Base-by-base conservation (phyloP, 2,888 invertebrate species). In the Clivina fossor region DNA sequence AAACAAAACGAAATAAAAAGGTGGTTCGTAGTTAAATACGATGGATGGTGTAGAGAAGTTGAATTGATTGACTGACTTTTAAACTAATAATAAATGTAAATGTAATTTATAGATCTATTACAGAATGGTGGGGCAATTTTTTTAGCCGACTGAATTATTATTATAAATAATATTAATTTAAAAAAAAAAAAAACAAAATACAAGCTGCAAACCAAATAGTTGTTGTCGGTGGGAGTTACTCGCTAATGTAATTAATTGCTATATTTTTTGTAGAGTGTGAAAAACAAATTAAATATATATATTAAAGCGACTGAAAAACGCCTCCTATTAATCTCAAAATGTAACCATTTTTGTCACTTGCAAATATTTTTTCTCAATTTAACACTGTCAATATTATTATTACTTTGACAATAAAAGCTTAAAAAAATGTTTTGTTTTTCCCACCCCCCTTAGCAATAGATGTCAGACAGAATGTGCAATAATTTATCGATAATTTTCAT, bases 241-340 rank as follows among this genome's bases (percentile, higher is more conserved):
- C 38, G 55, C 55, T 55, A n/a, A 55, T 55, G 55, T 55, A 55
- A 55, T 55, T 55, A 47, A n/a, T n/a, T 55, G 55, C 55, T 55
- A 38, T 55, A n/a, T n/a, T n/a, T n/a, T n/a, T n/a, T 44, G 24
- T 47, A 47, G 46, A 55, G 47, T 40, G 55, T 55, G 55, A 41
- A 35, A 47, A n/a, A n/a, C n/a, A n/a, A n/a, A n/a, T n/a, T n/a
- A n/a, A n/a, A n/a, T n/a, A n/a, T n/a, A n/a, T n/a, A n/a, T n/a
- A n/a, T n/a, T n/a, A n/a, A 41, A 55, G 55, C 55, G 55, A 55
- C 55, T 55, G 55, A 55, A 9, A 15, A 28, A 26, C 15, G n/a
- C 33, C 47, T 47, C 47, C 9, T 24, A n/a, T n/a, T n/a, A n/a
- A n/a, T n/a, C n/a, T n/a, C n/a, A n/a, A n/a, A n/a, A n/a, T n/a